phyloP scores from a whole-genome alignment of 2,113 vertebrate species.

The Hypanus sabinus region DNA sequence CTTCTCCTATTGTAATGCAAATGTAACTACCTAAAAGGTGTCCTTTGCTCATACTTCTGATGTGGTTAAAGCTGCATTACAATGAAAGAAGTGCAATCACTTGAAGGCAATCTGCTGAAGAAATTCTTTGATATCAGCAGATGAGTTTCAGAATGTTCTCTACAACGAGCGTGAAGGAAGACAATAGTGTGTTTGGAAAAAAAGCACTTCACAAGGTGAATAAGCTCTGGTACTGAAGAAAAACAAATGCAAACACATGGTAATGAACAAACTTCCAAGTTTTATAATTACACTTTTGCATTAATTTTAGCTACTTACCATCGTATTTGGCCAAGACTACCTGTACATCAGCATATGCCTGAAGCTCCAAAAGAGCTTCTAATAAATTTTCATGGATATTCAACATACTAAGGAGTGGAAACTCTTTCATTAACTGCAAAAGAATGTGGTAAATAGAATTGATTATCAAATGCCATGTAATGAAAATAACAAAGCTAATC shows the following conservation, averaged over 20 bases:
- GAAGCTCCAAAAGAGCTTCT: constrained; percentile 90
- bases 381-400: constrained; percentile 98
- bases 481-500: neutral
- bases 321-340: constrained; percentile 97
- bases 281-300: neutral
- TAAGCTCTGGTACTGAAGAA: too few species aligned
- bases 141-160: neutral
- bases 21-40: too few species aligned
- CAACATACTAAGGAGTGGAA: constrained; percentile 92
- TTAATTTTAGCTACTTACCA: constrained; percentile 57
- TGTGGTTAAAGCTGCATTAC: neutral
- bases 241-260: too few species aligned
- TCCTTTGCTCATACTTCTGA: too few species aligned
- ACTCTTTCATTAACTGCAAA: constrained; percentile 94
- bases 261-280: neutral
- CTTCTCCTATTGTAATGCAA: too few species aligned
- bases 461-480: neutral
- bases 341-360: constrained; percentile 96
- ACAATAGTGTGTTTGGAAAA: too few species aligned
- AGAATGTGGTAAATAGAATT: constrained; percentile 42
- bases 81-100: neutral
- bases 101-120: neutral
- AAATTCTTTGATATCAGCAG: neutral
- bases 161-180: neutral
- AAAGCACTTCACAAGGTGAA: neutral